Base-by-base conservation (phyloP, 2,888 invertebrate species). In the Hanleya hanleyi region DNA sequence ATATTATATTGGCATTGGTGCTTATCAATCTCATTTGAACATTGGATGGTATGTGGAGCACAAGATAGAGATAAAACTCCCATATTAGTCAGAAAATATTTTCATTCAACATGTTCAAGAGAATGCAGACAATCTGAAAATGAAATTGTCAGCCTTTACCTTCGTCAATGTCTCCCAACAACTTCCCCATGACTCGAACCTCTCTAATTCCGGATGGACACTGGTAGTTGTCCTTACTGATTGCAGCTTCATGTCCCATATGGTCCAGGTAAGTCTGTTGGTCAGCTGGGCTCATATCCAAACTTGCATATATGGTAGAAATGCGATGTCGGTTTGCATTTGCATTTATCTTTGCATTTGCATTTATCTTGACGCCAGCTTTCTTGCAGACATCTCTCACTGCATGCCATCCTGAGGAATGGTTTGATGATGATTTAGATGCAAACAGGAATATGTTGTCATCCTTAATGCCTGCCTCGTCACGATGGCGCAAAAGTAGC, bases 201-300 rank as follows among this genome's bases (percentile, higher is more conserved):
- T 76, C 72, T 38, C 51, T 37, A 0, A 79, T 22, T 29, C 78
- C 80, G 18, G 67, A 67, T 18, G 79, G 81, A 47, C 77, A 77
- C 61, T 77, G 74, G 65, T 80, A 80, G 61, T 80, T 78, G 5
- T 80, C 75, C 57, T 70, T 76, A 37, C 77, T 78, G 18, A 79
- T 77, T 1, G 57, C 6, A 33, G 67, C 67, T 15, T 71, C 72
- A 68, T 80, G 77, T 1, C 76, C 77, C 51, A 79, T 47, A 50
- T 80, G 78, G 18, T 75, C 71, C 36, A 76, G 64, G 22, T 76
- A 79, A 6, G 76, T 61, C 47, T 61, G 61, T 36, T 67, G 71
- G 35, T 76, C 70, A 37, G 41, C 37, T n/a, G 38, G 57, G 4
- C 61, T 37, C 78, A 80, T 80, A 47, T 78, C 74, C 22, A 78